These are phyloP conservation scores for Nemapogon koenigi DNA, from an alignment of 2,888 invertebrate species.

Conservation along the genomic window DNA sequence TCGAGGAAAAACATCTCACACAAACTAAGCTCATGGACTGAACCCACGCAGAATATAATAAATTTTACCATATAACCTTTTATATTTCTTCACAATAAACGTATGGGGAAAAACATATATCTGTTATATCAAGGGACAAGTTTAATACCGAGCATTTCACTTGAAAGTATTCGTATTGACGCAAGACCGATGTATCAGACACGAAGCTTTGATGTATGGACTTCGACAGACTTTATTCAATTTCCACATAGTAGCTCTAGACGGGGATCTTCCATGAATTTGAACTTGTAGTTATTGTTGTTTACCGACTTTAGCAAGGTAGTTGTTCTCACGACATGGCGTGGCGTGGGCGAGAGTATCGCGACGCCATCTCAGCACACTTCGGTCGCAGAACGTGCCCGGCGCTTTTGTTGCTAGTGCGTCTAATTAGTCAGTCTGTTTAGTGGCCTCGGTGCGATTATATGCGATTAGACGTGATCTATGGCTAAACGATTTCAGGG, in stretches of 20 bases:
- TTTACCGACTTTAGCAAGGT: too few species aligned
- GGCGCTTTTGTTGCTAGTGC: conserved; percentile 55
- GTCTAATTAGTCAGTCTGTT: conserved; percentile 63
- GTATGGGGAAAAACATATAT: conserved; percentile 31
- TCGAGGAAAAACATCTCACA: conserved; percentile 31
- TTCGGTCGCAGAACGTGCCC: conserved; percentile 15
- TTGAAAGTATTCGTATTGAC: conserved; percentile 21
- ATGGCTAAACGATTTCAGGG: conserved; percentile 8
- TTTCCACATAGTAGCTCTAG: too few species aligned
- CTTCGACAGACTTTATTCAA: too few species aligned
- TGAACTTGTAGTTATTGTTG: too few species aligned
- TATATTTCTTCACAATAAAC: conserved; percentile 44
- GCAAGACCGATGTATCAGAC: conserved; percentile 54
- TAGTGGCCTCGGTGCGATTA: conserved; percentile 44
- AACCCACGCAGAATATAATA: conserved; percentile 33
- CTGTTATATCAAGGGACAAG: conserved; percentile 34
- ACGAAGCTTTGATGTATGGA: conserved; percentile 55
- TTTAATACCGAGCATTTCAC: conserved; percentile 38
- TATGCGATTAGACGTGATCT: conserved; percentile 6
- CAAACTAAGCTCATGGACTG: conserved; percentile 28
- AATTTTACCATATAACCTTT: conserved; percentile 39
- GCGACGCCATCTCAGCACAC: conserved; percentile 40
- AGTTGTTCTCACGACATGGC: too few species aligned
- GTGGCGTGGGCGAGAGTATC: too few species aligned
- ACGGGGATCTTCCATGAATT: too few species aligned